These are phyloP conservation scores for Chlamydotis undulata DNA, from an alignment of 2,113 vertebrate genomes.

Conservation along the genomic window DNA sequence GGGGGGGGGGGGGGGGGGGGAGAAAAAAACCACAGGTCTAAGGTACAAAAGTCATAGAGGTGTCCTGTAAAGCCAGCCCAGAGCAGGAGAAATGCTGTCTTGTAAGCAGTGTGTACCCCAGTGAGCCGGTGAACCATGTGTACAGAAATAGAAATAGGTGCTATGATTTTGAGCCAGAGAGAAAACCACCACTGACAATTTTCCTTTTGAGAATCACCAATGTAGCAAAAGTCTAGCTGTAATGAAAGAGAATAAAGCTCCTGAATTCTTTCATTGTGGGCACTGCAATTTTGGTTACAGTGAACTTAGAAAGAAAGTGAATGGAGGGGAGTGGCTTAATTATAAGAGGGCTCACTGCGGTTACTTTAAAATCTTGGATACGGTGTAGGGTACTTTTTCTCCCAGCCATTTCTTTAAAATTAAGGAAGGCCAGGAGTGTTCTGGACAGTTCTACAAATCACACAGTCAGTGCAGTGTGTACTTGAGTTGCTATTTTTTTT, in stretches of 20 bases:
- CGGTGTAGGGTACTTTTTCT: neutral
- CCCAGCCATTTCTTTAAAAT: neutral
- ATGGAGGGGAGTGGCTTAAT: conserved; percentile 26
- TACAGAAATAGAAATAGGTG: conserved; percentile 5
- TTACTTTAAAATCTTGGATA: conserved; percentile 19
- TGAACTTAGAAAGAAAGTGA: conserved; percentile 8
- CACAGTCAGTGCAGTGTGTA: neutral
- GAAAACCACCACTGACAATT: neutral
- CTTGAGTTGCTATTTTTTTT: neutral
- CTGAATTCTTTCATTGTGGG: neutral
- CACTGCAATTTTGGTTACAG: conserved; percentile 52
- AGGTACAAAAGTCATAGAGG: neutral
- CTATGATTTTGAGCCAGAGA: neutral
- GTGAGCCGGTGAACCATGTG: neutral
- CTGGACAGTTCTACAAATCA: neutral
- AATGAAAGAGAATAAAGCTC: conserved; percentile 38
- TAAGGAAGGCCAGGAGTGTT: neutral
- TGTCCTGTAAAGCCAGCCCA: neutral
- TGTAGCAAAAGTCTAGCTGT: neutral
- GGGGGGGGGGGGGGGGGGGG: too few species aligned
- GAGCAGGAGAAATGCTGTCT: neutral
- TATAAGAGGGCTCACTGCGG: neutral
- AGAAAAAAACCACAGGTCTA: neutral
- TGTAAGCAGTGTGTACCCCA: neutral
- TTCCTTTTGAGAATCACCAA: neutral